These are phyloP conservation scores for Chloroceryle inda DNA, from an alignment of 2,797 vertebrate species.

Conservation along the genomic window DNA sequence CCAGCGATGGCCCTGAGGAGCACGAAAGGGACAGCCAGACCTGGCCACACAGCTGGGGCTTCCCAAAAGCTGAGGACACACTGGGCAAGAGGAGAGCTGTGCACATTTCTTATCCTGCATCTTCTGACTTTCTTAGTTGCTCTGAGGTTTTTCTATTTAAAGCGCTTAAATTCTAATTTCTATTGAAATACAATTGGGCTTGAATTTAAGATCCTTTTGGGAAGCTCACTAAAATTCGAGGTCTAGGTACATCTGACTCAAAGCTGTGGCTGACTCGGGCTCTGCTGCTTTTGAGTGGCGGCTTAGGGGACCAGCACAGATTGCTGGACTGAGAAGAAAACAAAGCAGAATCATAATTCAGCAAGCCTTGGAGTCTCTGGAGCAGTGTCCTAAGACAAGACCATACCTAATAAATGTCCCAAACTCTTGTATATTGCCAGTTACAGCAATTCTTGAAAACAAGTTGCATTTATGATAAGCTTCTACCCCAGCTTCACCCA, in stretches of 20 bases:
- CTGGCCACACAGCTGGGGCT: accelerated
- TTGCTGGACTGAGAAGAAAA: neutral
- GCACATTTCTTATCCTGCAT: neutral
- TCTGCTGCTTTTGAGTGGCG: neutral
- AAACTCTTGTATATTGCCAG: neutral
- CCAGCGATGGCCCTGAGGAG: neutral
- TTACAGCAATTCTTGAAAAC: neutral
- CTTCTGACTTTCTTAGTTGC: neutral
- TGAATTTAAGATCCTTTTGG: neutral
- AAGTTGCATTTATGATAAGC: neutral
- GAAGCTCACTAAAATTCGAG: neutral
- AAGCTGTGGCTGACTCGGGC: neutral
- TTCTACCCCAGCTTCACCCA: neutral
- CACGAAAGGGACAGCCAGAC: neutral
- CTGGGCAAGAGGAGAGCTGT: neutral
- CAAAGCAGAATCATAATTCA: neutral
- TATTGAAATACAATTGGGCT: neutral
- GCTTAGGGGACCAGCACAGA: neutral
- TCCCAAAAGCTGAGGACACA: neutral
- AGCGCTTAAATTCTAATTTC: neutral
- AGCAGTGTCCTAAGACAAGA: neutral
- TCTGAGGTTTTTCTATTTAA: neutral
- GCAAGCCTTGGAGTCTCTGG: neutral
- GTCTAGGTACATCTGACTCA: neutral
- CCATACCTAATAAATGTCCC: neutral